phyloP scores from a whole-genome alignment of 2,888 invertebrate genomes.

The Rosalia funebris region DNA sequence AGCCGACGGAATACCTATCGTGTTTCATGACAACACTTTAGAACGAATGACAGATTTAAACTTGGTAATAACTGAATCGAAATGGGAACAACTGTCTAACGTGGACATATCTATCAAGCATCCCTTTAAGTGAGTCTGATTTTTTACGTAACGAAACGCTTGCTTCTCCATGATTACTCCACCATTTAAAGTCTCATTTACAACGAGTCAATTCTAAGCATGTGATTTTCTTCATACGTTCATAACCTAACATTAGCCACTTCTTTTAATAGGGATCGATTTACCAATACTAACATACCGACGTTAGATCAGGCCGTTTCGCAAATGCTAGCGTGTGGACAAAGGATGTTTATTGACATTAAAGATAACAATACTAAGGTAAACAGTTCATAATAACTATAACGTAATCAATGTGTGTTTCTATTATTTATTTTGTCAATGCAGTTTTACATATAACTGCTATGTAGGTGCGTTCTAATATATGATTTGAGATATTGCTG shows the following conservation, averaged over 20 bases:
- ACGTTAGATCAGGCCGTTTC: slow-evolving; percentile 77
- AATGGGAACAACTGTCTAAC: slow-evolving; percentile 71
- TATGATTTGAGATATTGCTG: no score
- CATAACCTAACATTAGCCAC: slow-evolving; percentile 8
- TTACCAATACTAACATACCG: slow-evolving; percentile 71
- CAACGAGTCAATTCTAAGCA: slow-evolving; percentile 1
- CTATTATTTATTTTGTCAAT: neutral
- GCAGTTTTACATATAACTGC: neutral
- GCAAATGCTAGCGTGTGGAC: slow-evolving; percentile 72
- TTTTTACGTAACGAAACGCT: neutral
- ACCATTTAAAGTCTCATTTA: neutral
- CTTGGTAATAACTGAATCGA: slow-evolving; percentile 68
- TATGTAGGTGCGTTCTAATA: no score
- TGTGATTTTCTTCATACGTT: slow-evolving; percentile 3
- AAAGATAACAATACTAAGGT: slow-evolving; percentile 75
- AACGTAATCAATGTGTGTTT: neutral
- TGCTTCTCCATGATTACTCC: neutral
- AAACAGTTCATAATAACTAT: slow-evolving; percentile 37
- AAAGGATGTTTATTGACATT: slow-evolving; percentile 82
- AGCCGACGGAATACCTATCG: slow-evolving; percentile 77
- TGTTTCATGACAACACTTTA: slow-evolving; percentile 80
- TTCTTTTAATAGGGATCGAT: slow-evolving; percentile 68
- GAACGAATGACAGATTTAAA: slow-evolving; percentile 72
- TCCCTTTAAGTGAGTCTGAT: slow-evolving; percentile 69
- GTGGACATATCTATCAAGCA: slow-evolving; percentile 76